Evolutionary conservation across 2,888 invertebrate species (phyloP).

Genomic region (Leptopilina syphax): DNA sequence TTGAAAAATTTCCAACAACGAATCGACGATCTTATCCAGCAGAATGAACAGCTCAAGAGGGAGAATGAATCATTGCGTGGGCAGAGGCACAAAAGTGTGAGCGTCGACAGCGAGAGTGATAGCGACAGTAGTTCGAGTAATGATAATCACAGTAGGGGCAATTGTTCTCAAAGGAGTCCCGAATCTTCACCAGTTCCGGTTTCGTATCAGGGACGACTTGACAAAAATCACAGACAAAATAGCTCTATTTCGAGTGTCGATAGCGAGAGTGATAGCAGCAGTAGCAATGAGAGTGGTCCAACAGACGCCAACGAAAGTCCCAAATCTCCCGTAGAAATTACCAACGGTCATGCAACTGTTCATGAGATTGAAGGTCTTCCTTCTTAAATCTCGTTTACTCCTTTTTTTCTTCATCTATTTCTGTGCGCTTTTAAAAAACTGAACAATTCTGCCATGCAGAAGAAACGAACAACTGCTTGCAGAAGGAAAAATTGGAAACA

Average conservation of each 20-base stretch:
- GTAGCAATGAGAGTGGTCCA: conserved; percentile 59
- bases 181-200: conserved; percentile 58
- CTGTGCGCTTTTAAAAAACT: not conserved
- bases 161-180: conserved; percentile 61
- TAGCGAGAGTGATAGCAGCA: conserved; percentile 77
- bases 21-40: conserved; percentile 80
- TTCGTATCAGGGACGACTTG: conserved; percentile 58
- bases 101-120: conserved; percentile 78
- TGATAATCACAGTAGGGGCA: conserved; percentile 65
- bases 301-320: conserved; percentile 48
- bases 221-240: conserved; percentile 61
- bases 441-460: conserved; percentile 20
- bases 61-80: conserved; percentile 81
- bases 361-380: conserved; percentile 64
- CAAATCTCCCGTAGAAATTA: conserved; percentile 51
- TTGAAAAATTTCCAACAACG: conserved; percentile 80
- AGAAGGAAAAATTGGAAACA: not conserved
- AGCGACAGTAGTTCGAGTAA: conserved; percentile 78
- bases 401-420: conserved; percentile 12
- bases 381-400: conserved; percentile 57
- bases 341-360: conserved; percentile 60
- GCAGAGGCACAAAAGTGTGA: conserved; percentile 65
- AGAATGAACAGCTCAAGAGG: conserved; percentile 81
- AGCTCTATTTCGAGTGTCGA: conserved; percentile 74
- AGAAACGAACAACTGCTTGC: not conserved